Percentiles rank a stretch among this genome's conserved stretches.
These are phyloP conservation scores for Oscheius sp. DNA, from an alignment of 2,888 invertebrate genomes.

Conservation along the genomic window DNA sequence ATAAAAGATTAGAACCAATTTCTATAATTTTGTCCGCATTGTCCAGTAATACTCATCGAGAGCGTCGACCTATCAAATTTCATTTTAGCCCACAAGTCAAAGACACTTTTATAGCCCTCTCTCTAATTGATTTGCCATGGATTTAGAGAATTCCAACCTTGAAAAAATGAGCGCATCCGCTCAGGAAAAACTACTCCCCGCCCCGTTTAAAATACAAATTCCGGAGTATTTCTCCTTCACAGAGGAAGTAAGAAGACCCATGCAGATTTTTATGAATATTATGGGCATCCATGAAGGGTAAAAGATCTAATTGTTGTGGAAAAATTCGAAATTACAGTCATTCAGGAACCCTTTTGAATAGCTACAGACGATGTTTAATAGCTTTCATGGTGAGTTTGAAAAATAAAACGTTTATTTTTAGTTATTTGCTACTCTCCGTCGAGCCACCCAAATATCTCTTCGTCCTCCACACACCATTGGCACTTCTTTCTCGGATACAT, in stretches of 20 bases:
- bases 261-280: background rate
- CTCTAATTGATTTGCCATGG: no score
- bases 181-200: no score
- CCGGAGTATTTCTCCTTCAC: background rate
- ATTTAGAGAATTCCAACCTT: no score
- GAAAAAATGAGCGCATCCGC: no score
- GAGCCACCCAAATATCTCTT: background rate
- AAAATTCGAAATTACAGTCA: background rate
- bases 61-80: no score
- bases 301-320: background rate
- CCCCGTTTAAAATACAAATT: background rate
- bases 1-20: no score
- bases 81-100: no score
- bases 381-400: background rate
- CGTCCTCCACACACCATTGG: background rate
- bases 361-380: background rate
- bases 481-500: background rate
- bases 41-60: no score
- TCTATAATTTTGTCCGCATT: no score
- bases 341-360: background rate
- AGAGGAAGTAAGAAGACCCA: background rate
- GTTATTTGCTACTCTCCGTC: background rate
- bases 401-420: background rate
- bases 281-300: conserved; percentile 1
- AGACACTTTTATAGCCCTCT: no score